phyloP scores from a whole-genome alignment of 2,113 vertebrate species.

The Morone saxatilis region DNA sequence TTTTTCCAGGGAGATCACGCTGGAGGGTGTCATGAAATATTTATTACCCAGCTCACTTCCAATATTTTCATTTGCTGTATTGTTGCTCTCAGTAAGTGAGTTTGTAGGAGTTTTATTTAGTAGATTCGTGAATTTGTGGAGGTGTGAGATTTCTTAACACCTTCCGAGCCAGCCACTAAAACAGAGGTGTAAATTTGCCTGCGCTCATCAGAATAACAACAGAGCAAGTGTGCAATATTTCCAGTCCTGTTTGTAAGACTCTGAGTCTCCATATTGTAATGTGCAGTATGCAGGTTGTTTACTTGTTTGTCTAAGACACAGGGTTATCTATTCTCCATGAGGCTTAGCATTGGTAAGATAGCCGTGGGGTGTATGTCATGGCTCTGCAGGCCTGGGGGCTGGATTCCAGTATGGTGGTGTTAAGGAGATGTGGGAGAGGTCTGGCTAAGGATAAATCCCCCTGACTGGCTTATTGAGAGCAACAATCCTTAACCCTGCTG shows the following conservation, averaged over 20 bases:
- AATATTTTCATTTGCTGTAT: constrained; percentile 68
- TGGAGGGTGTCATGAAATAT: constrained; percentile 70
- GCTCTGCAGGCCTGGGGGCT: constrained; percentile 51
- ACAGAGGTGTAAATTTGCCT: constrained; percentile 67
- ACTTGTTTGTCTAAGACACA: constrained; percentile 71
- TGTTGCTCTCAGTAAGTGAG: constrained; percentile 54
- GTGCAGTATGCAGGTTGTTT: constrained; percentile 61
- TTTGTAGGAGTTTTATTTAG: constrained; percentile 64
- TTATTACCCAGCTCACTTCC: constrained; percentile 65
- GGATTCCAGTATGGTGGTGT: constrained; percentile 68
- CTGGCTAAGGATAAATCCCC: constrained; percentile 78
- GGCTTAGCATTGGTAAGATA: constrained; percentile 73
- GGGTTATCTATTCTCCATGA: constrained; percentile 61
- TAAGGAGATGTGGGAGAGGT: constrained; percentile 79
- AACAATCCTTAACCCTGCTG: constrained; percentile 74
- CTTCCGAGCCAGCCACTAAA: constrained; percentile 43
- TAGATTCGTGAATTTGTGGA: constrained; percentile 56
- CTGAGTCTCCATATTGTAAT: constrained; percentile 36
- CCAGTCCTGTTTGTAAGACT: constrained; percentile 37
- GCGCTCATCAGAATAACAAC: constrained; percentile 67
- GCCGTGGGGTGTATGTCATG: constrained; percentile 68
- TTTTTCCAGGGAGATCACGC: constrained; percentile 56
- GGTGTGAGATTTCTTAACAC: constrained; percentile 67
- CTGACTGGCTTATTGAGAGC: constrained; percentile 72
- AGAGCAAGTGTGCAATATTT: constrained; percentile 37